These are phyloP conservation scores for Axis porcinus DNA, from an alignment of 2,113 vertebrate species.

Conservation along the genomic window DNA sequence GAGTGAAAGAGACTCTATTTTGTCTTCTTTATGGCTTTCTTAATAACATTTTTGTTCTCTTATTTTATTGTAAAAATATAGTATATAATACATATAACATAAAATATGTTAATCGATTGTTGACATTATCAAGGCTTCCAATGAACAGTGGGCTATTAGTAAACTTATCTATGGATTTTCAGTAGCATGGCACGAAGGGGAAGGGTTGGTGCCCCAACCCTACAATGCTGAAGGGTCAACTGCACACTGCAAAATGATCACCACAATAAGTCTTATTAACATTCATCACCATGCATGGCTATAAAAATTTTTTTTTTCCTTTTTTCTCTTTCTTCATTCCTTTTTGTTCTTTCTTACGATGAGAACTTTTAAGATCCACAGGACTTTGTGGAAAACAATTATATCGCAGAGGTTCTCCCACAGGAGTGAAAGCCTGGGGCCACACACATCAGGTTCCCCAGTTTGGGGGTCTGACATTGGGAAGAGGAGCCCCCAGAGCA, in stretches of 20 bases:
- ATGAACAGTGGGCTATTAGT: neutral
- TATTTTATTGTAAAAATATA: neutral
- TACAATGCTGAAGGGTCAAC: neutral
- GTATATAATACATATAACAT: neutral
- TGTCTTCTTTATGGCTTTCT: neutral
- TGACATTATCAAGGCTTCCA: neutral
- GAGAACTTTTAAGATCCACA: neutral
- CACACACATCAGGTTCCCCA: neutral
- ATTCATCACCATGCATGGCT: neutral
- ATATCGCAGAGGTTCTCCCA: neutral
- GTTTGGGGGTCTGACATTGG: neutral
- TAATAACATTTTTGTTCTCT: neutral
- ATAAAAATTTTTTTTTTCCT: neutral
- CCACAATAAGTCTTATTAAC: neutral
- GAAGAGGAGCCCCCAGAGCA: neutral
- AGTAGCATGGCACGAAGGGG: fast-evolving
- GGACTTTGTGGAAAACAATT: neutral
- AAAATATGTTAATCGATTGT: neutral
- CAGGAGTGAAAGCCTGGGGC: neutral
- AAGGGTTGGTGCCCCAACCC: neutral
- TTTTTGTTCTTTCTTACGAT: neutral
- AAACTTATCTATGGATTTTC: neutral
- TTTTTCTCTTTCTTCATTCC: neutral
- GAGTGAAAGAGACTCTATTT: neutral
- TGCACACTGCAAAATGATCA: neutral